A percentile compares a stretch with the other conserved stretches of the same genome.
These are phyloP conservation scores for Mesorhabditis belari DNA, from an alignment of 2,888 invertebrate genomes.

Conservation along the genomic window DNA sequence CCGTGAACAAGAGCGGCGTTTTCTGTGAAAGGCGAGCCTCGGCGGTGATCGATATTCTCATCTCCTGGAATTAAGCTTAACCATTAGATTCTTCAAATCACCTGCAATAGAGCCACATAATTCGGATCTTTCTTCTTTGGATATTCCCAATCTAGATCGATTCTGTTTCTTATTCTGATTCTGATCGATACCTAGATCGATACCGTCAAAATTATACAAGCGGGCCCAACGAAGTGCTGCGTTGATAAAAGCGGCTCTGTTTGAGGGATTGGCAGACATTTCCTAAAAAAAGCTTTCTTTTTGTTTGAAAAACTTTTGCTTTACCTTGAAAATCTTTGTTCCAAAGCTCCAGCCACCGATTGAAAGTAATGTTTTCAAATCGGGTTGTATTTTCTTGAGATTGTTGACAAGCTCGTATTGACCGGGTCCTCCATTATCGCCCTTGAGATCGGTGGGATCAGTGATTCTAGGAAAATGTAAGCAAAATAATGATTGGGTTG, in stretches of 20 bases:
- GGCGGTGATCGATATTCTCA: slow-evolving; percentile 34
- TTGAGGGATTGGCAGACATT: slow-evolving; percentile 42
- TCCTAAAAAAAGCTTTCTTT: no score
- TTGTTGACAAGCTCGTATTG: slow-evolving; percentile 77
- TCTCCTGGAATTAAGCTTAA: no score
- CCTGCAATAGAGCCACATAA: neutral
- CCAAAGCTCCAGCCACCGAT: slow-evolving; percentile 96
- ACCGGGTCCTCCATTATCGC: slow-evolving; percentile 77
- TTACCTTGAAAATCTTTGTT: slow-evolving; percentile 58
- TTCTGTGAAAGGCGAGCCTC: slow-evolving; percentile 31
- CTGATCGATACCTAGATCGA: no score
- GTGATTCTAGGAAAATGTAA: slow-evolving; percentile 52
- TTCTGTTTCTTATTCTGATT: no score
- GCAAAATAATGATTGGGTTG: no score
- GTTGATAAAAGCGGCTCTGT: slow-evolving; percentile 61
- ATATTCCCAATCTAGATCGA: slow-evolving; percentile 54
- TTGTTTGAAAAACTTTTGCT: no score
- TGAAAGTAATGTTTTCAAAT: slow-evolving; percentile 81
- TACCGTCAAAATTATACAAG: slow-evolving; percentile 53
- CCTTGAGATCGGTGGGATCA: slow-evolving; percentile 61
- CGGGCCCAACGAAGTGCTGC: slow-evolving; percentile 52
- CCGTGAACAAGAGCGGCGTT: slow-evolving; percentile 67
- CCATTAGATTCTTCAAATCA: no score
- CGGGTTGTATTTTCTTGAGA: slow-evolving; percentile 80
- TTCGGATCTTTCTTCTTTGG: slow-evolving; percentile 56